Conservation (phyloP, 1,140 invertebrate genomes). For the Meteorus sp. region DNA sequence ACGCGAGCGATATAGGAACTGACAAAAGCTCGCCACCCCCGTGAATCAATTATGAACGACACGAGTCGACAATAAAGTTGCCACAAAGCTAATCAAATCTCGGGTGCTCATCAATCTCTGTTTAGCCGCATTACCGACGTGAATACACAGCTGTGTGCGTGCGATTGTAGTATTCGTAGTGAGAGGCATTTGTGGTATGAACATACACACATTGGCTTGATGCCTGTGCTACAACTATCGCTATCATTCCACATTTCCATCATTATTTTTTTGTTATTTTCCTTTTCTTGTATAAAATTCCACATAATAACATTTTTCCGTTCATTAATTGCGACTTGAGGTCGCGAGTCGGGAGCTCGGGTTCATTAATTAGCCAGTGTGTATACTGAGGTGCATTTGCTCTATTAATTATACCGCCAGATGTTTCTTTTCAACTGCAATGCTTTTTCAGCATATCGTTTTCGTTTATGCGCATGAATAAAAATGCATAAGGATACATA, state of each 20-base stretch:
- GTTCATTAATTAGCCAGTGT: slow-evolving; percentile 22
- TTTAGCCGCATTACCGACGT: slow-evolving; percentile 23
- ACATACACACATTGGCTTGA: slow-evolving; percentile 12
- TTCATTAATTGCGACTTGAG: slow-evolving; percentile 26
- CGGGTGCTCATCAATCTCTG: slow-evolving; percentile 24
- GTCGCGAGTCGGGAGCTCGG: slow-evolving; percentile 4
- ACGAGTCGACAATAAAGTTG: slow-evolving; percentile 25
- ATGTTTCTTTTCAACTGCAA: slow-evolving; percentile 11
- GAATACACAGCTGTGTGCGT: too few relatives aligned
- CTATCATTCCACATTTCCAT: too few relatives aligned
- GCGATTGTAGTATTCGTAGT: too few relatives aligned
- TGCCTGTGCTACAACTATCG: too few relatives aligned
- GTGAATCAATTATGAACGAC: slow-evolving; percentile 30
- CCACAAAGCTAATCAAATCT: slow-evolving; percentile 21
- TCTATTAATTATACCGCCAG: slow-evolving; percentile 24
- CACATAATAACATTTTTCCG: slow-evolving; percentile 27
- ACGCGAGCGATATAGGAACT: too few relatives aligned
- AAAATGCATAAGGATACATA: too few relatives aligned
- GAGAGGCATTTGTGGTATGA: slow-evolving; percentile 16
- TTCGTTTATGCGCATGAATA: too few relatives aligned
- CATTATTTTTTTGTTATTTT: too few relatives aligned
- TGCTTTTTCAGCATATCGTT: too few relatives aligned
- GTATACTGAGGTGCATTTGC: slow-evolving; percentile 15
- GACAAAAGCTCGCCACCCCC: slow-evolving; percentile 19
- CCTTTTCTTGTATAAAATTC: slow-evolving; percentile 14